These are phyloP conservation scores for Limosa lapponica DNA, from an alignment of 2,797 vertebrate genomes.

Conservation along the genomic window DNA sequence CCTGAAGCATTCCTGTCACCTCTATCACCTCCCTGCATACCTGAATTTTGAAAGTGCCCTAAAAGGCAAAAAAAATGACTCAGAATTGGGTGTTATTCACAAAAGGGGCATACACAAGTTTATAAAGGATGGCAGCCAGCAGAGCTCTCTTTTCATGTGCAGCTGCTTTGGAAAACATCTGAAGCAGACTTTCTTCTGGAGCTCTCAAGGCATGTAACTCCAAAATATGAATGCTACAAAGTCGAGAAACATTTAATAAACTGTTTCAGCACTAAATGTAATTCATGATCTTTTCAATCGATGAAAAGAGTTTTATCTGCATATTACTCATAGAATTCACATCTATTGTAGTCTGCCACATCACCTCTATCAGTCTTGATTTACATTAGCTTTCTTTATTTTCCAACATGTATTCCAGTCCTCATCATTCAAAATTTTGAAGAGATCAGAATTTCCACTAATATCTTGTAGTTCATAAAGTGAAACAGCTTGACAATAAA, in stretches of 20 bases:
- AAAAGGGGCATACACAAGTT: neutral
- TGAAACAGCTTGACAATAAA: neutral
- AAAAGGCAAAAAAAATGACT: neutral
- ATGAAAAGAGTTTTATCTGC: neutral
- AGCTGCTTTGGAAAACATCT: neutral
- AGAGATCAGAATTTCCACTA: neutral
- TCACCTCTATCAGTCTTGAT: neutral
- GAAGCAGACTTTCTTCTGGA: neutral
- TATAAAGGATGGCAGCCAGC: neutral
- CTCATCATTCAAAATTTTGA: neutral
- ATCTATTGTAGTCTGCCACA: neutral
- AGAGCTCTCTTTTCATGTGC: neutral
- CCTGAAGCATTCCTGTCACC: neutral
- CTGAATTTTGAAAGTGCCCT: neutral
- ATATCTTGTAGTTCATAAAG: neutral
- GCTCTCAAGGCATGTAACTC: neutral
- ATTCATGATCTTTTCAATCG: neutral
- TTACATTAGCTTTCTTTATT: neutral
- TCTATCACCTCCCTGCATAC: neutral
- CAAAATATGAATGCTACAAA: neutral
- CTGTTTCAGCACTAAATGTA: neutral
- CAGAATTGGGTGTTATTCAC: neutral
- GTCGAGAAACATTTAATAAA: neutral
- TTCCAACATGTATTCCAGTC: neutral
- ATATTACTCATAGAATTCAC: neutral